Conservation (phyloP, 2,113 vertebrate species). For the Monarcha castaneiventris region DNA sequence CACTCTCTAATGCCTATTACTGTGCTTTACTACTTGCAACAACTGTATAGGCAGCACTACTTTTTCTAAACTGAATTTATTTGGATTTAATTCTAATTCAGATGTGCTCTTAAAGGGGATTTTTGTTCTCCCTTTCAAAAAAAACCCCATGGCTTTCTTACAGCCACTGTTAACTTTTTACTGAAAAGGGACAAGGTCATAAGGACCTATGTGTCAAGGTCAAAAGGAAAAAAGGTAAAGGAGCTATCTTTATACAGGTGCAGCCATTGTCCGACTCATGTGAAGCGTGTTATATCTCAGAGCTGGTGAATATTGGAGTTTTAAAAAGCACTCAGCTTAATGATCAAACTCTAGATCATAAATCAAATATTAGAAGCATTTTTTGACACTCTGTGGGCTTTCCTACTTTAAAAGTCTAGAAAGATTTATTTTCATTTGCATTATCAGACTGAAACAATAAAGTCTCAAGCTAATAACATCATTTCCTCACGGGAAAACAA, state of each 20-base stretch:
- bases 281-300: not conserved
- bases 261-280: not conserved
- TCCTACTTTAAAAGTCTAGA: not conserved
- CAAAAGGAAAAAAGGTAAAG: not conserved
- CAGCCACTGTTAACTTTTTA: not conserved
- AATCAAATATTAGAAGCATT: not conserved
- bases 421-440: not conserved
- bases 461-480: fast-evolving
- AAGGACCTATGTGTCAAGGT: not conserved
- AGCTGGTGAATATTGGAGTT: not conserved
- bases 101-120: not conserved
- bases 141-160: not conserved
- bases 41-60: not conserved
- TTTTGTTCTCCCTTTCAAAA: not conserved
- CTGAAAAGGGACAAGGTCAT: not conserved
- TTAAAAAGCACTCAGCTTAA: not conserved
- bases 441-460: not conserved
- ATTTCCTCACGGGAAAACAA: not conserved
- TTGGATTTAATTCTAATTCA: not conserved
- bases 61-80: not conserved
- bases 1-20: not conserved
- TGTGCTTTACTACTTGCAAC: not conserved
- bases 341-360: not conserved
- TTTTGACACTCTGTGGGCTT: not conserved
- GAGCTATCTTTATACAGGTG: not conserved